Base-by-base conservation (phyloP, 2,888 invertebrate species). In the Xylota segnis region DNA sequence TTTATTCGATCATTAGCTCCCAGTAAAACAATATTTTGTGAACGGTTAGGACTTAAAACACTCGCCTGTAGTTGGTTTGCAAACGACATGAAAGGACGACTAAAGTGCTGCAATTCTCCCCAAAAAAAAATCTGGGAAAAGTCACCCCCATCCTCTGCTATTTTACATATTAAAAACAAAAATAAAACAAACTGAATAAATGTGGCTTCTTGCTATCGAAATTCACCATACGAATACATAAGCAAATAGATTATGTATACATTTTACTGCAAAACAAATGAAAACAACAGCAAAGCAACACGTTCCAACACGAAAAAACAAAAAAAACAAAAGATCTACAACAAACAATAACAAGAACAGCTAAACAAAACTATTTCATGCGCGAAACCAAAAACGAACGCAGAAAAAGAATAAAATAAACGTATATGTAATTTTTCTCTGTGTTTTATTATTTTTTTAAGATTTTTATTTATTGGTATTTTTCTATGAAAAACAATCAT, bases 401-500 rank as follows among this genome's bases (percentile, higher is more conserved):
- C 12, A 47, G n/a, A 56, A 10, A 29, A 72, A n/a, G n/a, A 47
- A 45, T 54, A 37, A 81, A 76, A 65, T 66, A 56, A 52, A 23
- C 45, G 9, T 27, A 63, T 27, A 63, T 47, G 43, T 66, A 65
- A 54, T 47, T 72, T 83, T 68, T 79, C 61, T 75, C 54, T 66
- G 81, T 75, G 75, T 76, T 84, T 79, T 75, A 65, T 81, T 63
- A 74, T 81, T 81, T 81, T 84, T 81, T 84, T 84, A 71, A 65
- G 52, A 65, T 58, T 79, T 84, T 84, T 84, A 84, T 84, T 84
- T 81, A 84, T 84, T 75, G 56, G 79, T 84, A 81, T 84, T 84
- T 75, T 84, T 84, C 84, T 84, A 84, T 75, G 81, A 81, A 84
- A 84, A 84, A 84, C 81, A 84, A 84, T 76, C 84, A 84, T 84